Base-by-base conservation (phyloP, 2,888 invertebrate species). In the Andrena hattorfiana region DNA sequence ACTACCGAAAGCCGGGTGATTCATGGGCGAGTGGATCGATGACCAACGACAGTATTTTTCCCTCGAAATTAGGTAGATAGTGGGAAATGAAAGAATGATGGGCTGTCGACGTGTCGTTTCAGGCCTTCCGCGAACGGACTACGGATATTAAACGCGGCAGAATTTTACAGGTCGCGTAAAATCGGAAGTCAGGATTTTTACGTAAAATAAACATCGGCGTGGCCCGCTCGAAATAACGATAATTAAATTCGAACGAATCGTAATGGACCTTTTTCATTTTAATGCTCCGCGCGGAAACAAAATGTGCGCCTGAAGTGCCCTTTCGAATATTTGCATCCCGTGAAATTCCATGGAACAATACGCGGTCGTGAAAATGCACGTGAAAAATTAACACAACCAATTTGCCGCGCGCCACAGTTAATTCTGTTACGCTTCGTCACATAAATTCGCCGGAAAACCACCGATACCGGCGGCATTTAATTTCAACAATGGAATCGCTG, bases 371-470 rank as follows among this genome's bases (percentile, higher is more conserved):
- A 87, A 88, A 87, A 88, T 87, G 87, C 86, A 88, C 79, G 86
- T 88, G 88, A 86, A 87, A 87, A 87, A 87, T 87, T 87, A 87
- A 87, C 87, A 86, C 87, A 84, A 78, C 85, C 88, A 87, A 87
- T 87, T 87, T 88, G 83, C 87, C 80, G 77, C 78, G 88, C 84
- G 87, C 84, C 77, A 76, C 79, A 75, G 83, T 86, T 82, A 86
- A 86, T 86, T 86, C 87, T 87, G 88, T 84, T 86, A 83, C 85
- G 88, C 81, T 87, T 86, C 87, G 88, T 86, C 84, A 85, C 84
- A 81, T 84, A 85, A 88, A 87, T 87, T 87, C 83, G 82, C 73
- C 82, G 54, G 79, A 82, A 79, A 84, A 78, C 84, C 84, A 73
- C 56, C 84, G 88, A 81, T 81, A 78, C 84, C 56, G 30, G 62